These are phyloP conservation scores for Drosophila ustulata DNA, from an alignment of 2,888 invertebrate species.

Conservation along the genomic window DNA sequence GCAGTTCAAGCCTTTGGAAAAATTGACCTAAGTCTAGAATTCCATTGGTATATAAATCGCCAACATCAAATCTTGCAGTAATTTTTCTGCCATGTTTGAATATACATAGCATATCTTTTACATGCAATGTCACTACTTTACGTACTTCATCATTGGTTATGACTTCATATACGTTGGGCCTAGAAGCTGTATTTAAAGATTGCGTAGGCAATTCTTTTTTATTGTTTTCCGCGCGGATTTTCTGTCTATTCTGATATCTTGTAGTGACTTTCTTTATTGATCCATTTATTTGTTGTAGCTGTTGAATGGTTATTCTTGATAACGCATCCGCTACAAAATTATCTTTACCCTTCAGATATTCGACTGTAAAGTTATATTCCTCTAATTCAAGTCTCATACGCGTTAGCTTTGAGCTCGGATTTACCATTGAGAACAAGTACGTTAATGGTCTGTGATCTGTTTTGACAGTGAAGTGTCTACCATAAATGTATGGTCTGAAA, in stretches of 20 bases:
- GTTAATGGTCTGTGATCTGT: too few species aligned
- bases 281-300: background rate
- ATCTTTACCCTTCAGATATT: background rate
- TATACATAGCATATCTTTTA: conserved; percentile 1
- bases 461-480: background rate
- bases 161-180: conserved; percentile 3
- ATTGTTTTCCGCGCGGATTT: background rate
- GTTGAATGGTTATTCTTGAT: background rate
- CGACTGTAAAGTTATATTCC: conserved; percentile 9
- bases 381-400: background rate
- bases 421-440: conserved; percentile 22
- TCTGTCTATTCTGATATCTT: background rate
- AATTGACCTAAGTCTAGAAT: conserved; percentile 12
- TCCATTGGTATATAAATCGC: conserved; percentile 18
- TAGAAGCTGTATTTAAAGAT: background rate
- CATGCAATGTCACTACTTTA: background rate
- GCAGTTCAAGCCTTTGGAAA: background rate
- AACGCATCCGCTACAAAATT: background rate
- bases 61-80: conserved; percentile 17
- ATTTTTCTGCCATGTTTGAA: conserved; percentile 1
- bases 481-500: conserved; percentile 3
- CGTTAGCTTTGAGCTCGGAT: conserved; percentile 23
- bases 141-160: background rate
- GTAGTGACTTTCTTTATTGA: background rate
- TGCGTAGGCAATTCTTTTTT: background rate